These are phyloP conservation scores for Phallusia fumigata DNA, from an alignment of 23 tunicate species.

Conservation along the genomic window DNA sequence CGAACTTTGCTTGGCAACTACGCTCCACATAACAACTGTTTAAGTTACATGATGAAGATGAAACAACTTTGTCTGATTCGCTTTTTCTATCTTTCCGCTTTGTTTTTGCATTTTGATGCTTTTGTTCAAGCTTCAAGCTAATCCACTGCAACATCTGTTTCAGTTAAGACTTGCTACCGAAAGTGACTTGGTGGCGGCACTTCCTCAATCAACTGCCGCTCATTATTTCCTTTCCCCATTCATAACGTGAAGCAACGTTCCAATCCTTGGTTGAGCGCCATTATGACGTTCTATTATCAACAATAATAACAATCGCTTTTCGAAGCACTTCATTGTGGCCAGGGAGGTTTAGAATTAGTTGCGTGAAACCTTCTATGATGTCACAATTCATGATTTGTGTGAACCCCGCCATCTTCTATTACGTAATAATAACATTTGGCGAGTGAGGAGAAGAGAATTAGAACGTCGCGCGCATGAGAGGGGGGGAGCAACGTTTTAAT, in stretches of 20 bases:
- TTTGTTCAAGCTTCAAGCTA: too few species aligned
- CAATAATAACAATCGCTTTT: background rate
- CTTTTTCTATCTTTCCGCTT: too few species aligned
- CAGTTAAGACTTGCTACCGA: too few species aligned
- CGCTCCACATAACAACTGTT: too few species aligned
- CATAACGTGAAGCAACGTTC: background rate
- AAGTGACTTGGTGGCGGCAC: too few species aligned
- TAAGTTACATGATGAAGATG: too few species aligned
- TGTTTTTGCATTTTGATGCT: too few species aligned
- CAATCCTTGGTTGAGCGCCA: background rate
- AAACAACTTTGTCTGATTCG: too few species aligned
- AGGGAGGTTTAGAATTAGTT: background rate
- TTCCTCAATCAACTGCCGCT: too few species aligned
- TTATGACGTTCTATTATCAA: constrained; percentile 6
- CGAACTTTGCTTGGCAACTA: too few species aligned
- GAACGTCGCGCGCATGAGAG: background rate
- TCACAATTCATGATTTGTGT: constrained; percentile 10
- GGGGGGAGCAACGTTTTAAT: background rate
- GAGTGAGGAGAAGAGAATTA: background rate
- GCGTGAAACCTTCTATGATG: constrained; percentile 6
- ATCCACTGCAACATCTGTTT: too few species aligned
- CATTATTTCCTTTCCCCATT: too few species aligned
- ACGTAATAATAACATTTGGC: background rate
- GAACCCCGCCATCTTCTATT: constrained; percentile 8
- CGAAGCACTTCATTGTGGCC: background rate